These are phyloP conservation scores for Theristus sp. DNA, from an alignment of 2,888 invertebrate species.

Conservation along the genomic window DNA sequence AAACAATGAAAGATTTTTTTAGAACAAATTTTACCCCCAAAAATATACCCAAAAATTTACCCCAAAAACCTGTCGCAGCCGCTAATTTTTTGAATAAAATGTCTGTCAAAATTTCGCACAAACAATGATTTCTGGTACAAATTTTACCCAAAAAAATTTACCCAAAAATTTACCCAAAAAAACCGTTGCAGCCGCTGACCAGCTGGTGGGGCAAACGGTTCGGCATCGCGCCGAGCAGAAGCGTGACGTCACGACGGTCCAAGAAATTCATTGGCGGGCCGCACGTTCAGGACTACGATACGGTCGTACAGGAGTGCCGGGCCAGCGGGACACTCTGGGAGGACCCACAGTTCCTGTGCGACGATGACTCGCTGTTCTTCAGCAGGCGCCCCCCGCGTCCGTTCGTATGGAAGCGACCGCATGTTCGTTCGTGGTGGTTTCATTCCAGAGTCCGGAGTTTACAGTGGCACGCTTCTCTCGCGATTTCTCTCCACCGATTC, in stretches of 20 bases:
- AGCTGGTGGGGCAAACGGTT: slow-evolving; percentile 3
- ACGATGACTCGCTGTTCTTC: not conserved
- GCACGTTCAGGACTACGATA: not conserved
- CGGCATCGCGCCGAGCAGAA: not conserved
- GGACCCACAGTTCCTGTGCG: not conserved
- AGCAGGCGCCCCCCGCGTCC: not conserved
- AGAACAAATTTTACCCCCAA: too few relatives aligned
- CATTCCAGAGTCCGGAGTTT: too few relatives aligned
- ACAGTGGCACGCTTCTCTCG: too few relatives aligned
- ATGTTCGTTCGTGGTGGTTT: not conserved
- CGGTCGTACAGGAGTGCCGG: not conserved
- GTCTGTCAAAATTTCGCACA: too few relatives aligned
- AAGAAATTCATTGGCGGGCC: not conserved
- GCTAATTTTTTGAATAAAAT: too few relatives aligned
- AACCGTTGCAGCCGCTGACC: not conserved
- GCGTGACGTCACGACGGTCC: not conserved
- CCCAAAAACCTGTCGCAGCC: too few relatives aligned
- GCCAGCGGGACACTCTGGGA: not conserved
- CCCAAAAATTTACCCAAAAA: too few relatives aligned
- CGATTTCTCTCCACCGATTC: too few relatives aligned
- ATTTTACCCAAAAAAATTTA: too few relatives aligned
- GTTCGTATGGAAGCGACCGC: slow-evolving; percentile 1
- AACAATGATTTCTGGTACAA: too few relatives aligned
- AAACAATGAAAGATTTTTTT: too few relatives aligned
- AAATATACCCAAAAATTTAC: too few relatives aligned